These are phyloP conservation scores for Diplosoma virens DNA, from an alignment of 23 tunicate species.

Conservation along the genomic window DNA sequence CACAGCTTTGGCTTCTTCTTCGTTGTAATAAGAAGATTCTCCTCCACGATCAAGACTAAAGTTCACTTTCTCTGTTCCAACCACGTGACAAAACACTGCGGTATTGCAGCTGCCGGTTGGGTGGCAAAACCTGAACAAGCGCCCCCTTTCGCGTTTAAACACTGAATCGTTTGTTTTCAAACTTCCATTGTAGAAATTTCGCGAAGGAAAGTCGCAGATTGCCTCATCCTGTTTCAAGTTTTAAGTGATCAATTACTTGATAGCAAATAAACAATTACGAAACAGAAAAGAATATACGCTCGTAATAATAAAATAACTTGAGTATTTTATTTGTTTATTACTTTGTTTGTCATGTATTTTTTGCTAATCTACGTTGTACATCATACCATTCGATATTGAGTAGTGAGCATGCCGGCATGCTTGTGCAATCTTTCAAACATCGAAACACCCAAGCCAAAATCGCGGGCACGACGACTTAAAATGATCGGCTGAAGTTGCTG, in stretches of 20 bases:
- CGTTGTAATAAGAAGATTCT: slow-evolving; percentile 48
- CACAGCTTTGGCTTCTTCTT: slow-evolving; percentile 41
- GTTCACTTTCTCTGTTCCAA: slow-evolving; percentile 33
- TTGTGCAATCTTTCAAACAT: slow-evolving; percentile 43
- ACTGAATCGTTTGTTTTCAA: slow-evolving; percentile 38
- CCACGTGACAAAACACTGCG: slow-evolving; percentile 48
- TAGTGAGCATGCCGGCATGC: slow-evolving; percentile 56
- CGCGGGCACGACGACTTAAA: slow-evolving; percentile 32
- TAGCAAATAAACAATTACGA: too few relatives aligned
- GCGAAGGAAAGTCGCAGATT: slow-evolving; percentile 65
- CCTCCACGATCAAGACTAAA: slow-evolving; percentile 44
- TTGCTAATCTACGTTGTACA: too few relatives aligned
- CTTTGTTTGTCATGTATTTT: too few relatives aligned
- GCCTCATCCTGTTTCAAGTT: slow-evolving; percentile 50
- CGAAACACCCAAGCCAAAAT: slow-evolving; percentile 51
- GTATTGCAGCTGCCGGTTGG: slow-evolving; percentile 23
- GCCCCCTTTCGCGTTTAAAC: background rate
- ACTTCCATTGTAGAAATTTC: slow-evolving; percentile 42
- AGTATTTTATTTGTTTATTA: too few relatives aligned
- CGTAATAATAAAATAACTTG: too few relatives aligned
- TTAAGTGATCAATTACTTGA: too few relatives aligned
- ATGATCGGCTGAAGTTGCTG: slow-evolving; percentile 76
- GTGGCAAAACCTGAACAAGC: background rate
- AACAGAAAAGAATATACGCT: too few relatives aligned
- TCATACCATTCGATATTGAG: slow-evolving; percentile 75